Percentiles rank a stretch among this genome's conserved stretches.
Conservation (phyloP, 2,888 invertebrate species). For the Periphyllus acericola region DNA sequence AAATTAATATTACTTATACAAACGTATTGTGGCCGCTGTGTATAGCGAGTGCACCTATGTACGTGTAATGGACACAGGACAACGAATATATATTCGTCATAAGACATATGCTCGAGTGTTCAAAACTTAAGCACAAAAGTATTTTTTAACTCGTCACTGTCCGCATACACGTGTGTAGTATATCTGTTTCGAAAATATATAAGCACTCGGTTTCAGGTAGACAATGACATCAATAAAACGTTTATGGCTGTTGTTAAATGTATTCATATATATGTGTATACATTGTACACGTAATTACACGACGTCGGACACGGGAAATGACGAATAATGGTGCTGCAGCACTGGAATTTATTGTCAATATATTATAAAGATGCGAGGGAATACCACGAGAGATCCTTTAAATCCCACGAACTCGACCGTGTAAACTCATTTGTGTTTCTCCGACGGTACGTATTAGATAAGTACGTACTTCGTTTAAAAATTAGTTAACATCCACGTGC, state of each 20-base stretch:
- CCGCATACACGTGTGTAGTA: background rate
- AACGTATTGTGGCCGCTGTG: no score
- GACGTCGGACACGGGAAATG: slow-evolving; percentile 4
- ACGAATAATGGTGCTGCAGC: background rate
- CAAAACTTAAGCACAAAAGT: background rate
- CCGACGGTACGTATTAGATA: background rate
- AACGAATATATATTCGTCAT: background rate
- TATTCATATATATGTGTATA: background rate
- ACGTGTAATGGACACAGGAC: background rate
- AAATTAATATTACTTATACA: no score
- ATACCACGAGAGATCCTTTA: background rate
- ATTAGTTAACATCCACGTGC: background rate
- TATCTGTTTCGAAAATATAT: background rate
- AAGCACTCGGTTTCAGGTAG: background rate
- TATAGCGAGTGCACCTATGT: no score
- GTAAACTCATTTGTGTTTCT: background rate
- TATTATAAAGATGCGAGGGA: background rate
- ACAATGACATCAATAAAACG: slow-evolving; percentile 5
- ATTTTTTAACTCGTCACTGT: background rate
- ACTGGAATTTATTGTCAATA: background rate
- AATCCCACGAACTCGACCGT: background rate
- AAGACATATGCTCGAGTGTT: background rate
- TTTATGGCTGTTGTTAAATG: background rate
- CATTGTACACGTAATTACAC: background rate
- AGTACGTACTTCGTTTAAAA: background rate